Conservation (phyloP, 1,140 invertebrate species). For the Cardiocondyla obscurior region DNA sequence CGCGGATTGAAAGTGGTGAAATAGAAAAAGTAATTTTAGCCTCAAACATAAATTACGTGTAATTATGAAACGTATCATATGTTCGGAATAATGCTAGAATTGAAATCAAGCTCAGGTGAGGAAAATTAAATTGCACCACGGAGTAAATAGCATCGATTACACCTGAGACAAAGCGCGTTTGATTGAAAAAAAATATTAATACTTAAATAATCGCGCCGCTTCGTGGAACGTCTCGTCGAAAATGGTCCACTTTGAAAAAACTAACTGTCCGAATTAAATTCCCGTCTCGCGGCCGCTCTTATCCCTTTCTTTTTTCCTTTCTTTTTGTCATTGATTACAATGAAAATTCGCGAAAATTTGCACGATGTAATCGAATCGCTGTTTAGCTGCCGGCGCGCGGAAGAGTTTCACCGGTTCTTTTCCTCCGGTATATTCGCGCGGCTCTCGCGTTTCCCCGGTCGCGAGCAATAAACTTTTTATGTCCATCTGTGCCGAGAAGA, state of each 20-base stretch:
- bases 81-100: background rate
- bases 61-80: background rate
- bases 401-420: background rate
- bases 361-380: background rate
- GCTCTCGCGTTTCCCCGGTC: constrained; percentile 5
- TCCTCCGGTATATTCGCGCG: background rate
- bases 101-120: background rate
- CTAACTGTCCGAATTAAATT: background rate
- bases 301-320: constrained; percentile 2
- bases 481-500: background rate
- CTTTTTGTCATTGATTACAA: background rate
- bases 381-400: background rate
- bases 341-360: constrained; percentile 1
- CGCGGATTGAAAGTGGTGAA: background rate
- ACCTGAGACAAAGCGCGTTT: background rate
- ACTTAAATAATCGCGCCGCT: background rate
- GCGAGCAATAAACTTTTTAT: constrained; percentile 35
- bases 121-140: background rate
- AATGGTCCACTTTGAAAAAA: background rate
- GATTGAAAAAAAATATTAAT: constrained; percentile 1
- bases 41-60: background rate
- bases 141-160: background rate
- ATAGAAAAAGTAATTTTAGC: constrained; percentile 3
- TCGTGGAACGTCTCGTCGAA: background rate
- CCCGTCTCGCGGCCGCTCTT: background rate